These are phyloP conservation scores for Xenopus laevis DNA, from an alignment of 2,113 vertebrate species.

Conservation along the genomic window DNA sequence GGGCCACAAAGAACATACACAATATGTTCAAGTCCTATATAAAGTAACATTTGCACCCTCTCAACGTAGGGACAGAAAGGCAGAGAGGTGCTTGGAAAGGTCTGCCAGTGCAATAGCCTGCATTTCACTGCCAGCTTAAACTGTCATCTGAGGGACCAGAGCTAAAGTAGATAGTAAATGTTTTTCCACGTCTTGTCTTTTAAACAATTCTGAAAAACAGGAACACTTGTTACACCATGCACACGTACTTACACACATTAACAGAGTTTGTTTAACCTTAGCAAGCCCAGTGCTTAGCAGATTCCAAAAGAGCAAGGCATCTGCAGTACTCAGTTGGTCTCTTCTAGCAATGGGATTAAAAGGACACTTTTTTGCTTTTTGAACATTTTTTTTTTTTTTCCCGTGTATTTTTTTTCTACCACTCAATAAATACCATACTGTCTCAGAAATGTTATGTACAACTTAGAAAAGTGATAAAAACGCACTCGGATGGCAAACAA, in stretches of 20 bases:
- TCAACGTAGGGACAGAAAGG: too few relatives aligned
- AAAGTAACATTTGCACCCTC: too few relatives aligned
- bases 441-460: constrained; percentile 22
- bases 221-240: neutral
- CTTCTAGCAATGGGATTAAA: constrained; percentile 14
- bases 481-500: constrained; percentile 19
- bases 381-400: neutral
- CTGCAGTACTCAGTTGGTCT: constrained; percentile 5
- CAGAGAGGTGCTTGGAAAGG: too few relatives aligned
- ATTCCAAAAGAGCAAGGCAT: constrained; percentile 1
- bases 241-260: constrained; percentile 13
- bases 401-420: constrained; percentile 31
- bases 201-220: too few relatives aligned
- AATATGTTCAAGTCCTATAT: too few relatives aligned
- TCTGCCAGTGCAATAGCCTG: too few relatives aligned
- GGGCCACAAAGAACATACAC: too few relatives aligned
- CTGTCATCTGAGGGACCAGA: too few relatives aligned
- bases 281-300: neutral
- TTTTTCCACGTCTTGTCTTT: too few relatives aligned
- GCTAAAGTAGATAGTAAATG: too few relatives aligned
- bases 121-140: too few relatives aligned
- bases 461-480: constrained; percentile 31
- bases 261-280: constrained; percentile 1
- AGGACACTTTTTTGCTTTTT: constrained; percentile 30
- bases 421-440: constrained; percentile 35